Base-by-base conservation (phyloP, 2,888 invertebrate genomes). In the Exephanes ischioxanthus region DNA sequence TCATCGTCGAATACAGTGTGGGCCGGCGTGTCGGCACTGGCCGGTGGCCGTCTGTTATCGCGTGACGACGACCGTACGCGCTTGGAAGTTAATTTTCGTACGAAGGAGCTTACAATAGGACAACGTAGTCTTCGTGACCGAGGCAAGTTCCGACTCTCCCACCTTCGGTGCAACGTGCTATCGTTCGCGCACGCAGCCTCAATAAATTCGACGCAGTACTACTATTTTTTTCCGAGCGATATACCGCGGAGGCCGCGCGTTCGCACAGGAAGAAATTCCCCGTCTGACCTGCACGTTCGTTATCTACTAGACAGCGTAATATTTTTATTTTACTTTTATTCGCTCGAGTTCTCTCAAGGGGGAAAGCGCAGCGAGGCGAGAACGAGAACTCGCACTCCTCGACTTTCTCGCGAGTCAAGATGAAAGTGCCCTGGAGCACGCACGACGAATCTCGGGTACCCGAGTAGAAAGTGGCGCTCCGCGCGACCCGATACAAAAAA, bases 41-140 rank as follows among this genome's bases (percentile, higher is more conserved):
- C 63, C 37, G 77, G 72, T 87, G 87, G 80, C 82, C 86, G 85
- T 87, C 82, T 83, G 79, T 87, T 87, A 87, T 89, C 88, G 88
- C 88, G 87, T 87, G 87, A 87, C 87, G 82, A 67, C 61, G 61
- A 68, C 45, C 16, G 45, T 71, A 58, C 77, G 26, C 70, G 68
- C 83, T 85, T 82, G 30, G 70, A 79, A 83, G 83, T 71, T 87
- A 87, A 87, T 85, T 87, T 84, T 4, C 30, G 85, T 86, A 84
- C 80, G 77, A 79, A 22, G 6, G 30, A 71, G 81, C 53, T 80
- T 77, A 68, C 80, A 78, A 77, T 68, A 81, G 77, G 51, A 58
- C 33, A 86, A 83, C 80, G 80, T 68, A 73, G 86, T 85, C 87
- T 87, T 81, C 85, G 86, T 87, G 83, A 88, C 83, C 87, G 85